Percentiles rank a stretch among this genome's conserved stretches.
Evolutionary conservation across 2,888 invertebrate genomes (phyloP).

Genomic region (Drosophila histrio): DNA sequence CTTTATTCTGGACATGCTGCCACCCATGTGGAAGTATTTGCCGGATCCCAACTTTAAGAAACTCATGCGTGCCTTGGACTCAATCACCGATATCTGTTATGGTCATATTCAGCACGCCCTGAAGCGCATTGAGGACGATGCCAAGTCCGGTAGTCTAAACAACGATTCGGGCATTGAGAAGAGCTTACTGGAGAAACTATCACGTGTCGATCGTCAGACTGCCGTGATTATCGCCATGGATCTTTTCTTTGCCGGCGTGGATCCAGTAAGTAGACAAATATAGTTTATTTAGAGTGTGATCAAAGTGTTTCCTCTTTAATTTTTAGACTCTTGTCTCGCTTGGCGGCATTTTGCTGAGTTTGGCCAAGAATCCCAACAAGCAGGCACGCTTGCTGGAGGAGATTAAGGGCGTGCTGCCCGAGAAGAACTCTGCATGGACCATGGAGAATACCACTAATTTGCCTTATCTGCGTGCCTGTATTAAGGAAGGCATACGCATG

Average conservation of each 20-base stretch:
- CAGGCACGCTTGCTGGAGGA: conserved; percentile 88
- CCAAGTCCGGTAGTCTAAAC: conserved; percentile 69
- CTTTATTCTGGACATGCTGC: conserved; percentile 75
- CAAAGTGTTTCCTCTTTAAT: background rate
- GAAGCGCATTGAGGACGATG: conserved; percentile 71
- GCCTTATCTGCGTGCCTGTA: conserved; percentile 89
- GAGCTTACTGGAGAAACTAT: conserved; percentile 88
- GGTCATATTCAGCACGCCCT: conserved; percentile 82
- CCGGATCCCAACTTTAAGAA: conserved; percentile 73
- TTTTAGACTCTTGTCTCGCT: conserved; percentile 84
- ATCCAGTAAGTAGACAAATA: conserved; percentile 86
- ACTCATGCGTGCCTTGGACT: conserved; percentile 66
- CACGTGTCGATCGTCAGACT: conserved; percentile 87
- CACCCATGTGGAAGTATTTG: conserved; percentile 78
- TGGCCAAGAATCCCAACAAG: conserved; percentile 87
- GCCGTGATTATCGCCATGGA: conserved; percentile 89
- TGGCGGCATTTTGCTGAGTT: conserved; percentile 86
- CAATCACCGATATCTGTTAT: conserved; percentile 70
- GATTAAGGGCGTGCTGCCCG: conserved; percentile 84
- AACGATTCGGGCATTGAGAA: conserved; percentile 52
- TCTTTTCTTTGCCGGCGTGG: conserved; percentile 89
- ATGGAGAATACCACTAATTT: conserved; percentile 84
- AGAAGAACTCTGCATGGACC: conserved; percentile 83
- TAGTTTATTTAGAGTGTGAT: no score
- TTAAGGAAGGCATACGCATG: conserved; percentile 89